Conservation (phyloP, 2,888 invertebrate species). For the Ormyrus pomaceus region DNA sequence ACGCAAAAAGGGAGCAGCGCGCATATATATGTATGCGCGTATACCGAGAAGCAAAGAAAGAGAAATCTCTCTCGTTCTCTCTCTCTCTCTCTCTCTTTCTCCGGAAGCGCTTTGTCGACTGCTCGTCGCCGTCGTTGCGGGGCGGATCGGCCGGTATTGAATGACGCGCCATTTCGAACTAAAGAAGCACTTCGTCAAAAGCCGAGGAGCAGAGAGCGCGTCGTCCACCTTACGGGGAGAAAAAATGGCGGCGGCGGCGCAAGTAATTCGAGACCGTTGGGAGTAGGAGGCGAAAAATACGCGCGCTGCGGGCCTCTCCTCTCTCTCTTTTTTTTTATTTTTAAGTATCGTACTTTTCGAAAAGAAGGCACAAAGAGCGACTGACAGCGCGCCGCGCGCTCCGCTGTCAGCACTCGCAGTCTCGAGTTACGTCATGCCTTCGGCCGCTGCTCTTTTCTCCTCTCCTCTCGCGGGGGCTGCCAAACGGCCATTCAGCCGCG, state of each 20-base stretch:
- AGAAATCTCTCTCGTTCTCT: neutral
- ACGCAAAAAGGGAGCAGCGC: neutral
- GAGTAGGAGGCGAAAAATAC: slow-evolving; percentile 3
- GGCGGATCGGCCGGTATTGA: neutral
- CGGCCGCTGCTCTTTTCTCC: no score
- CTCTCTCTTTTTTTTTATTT: neutral
- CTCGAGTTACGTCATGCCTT: slow-evolving; percentile 52
- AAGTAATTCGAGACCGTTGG: slow-evolving; percentile 25
- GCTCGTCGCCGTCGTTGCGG: slow-evolving; percentile 52
- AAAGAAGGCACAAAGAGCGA: neutral
- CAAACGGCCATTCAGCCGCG: neutral
- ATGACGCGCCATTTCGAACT: slow-evolving; percentile 57
- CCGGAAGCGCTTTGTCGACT: slow-evolving; percentile 65
- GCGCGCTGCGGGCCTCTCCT: slow-evolving; percentile 26
- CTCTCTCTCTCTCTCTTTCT: slow-evolving; percentile 42
- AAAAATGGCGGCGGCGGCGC: neutral
- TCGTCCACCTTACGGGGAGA: slow-evolving; percentile 4
- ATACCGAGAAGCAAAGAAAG: slow-evolving; percentile 18
- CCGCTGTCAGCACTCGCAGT: slow-evolving; percentile 64
- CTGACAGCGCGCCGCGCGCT: neutral
- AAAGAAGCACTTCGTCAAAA: slow-evolving; percentile 59
- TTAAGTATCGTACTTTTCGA: neutral
- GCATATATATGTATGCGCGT: neutral
- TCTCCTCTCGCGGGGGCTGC: neutral
- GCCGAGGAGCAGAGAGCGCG: slow-evolving; percentile 35